Evolutionary conservation across 1,140 invertebrate species (phyloP).

Genomic region (Nebria ingens): DNA sequence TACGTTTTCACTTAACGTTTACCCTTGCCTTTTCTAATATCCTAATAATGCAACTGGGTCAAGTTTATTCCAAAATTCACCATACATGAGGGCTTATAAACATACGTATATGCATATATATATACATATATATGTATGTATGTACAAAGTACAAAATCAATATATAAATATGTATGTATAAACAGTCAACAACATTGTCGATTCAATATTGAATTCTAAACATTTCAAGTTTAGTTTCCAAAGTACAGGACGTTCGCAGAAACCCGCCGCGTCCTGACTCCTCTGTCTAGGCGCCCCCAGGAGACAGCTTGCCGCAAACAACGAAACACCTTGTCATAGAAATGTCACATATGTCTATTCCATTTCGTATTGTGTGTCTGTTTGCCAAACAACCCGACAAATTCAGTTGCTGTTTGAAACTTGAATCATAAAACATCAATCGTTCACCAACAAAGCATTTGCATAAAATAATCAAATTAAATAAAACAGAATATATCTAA

Average conservation of each 20-base stretch:
- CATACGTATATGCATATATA: too few relatives aligned
- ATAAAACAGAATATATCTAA: too few relatives aligned
- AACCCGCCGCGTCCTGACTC: too few relatives aligned
- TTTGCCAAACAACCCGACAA: too few relatives aligned
- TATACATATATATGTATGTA: too few relatives aligned
- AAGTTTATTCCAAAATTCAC: background rate
- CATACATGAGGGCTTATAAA: too few relatives aligned
- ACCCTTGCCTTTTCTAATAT: background rate
- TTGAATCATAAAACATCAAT: too few relatives aligned
- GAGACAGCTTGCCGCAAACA: background rate
- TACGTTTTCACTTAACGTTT: slow-evolving; percentile 1
- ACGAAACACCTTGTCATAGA: background rate
- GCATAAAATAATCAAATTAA: too few relatives aligned
- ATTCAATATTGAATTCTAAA: slow-evolving; percentile 7
- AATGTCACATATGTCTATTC: background rate
- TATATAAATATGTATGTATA: slow-evolving; percentile 1
- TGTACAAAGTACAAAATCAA: slow-evolving; percentile 4
- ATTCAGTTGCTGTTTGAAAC: too few relatives aligned
- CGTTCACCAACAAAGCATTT: too few relatives aligned
- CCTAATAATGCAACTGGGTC: background rate
- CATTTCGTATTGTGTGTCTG: background rate
- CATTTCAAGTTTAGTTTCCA: background rate
- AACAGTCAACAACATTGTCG: slow-evolving; percentile 7
- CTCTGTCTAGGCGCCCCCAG: too few relatives aligned
- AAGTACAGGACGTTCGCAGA: too few relatives aligned